A percentile compares a stretch with the other conserved stretches of the same genome.
phyloP scores from a whole-genome alignment of 2,797 vertebrate species.

The Pterois miles region DNA sequence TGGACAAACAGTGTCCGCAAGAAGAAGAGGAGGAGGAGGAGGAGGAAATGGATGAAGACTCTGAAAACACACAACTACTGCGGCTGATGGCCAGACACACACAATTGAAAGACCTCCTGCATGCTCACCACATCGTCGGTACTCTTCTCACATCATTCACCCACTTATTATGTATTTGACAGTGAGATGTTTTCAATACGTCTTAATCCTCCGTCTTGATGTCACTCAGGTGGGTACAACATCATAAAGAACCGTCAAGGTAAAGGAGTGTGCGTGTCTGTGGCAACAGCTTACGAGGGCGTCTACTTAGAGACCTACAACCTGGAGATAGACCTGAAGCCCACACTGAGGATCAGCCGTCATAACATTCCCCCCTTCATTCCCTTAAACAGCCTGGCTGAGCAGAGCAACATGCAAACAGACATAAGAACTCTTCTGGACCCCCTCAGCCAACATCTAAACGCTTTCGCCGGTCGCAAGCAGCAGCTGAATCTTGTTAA shows the following conservation, averaged over 20 bases:
- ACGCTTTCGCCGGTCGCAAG: slow-evolving; percentile 86
- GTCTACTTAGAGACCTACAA: slow-evolving; percentile 87
- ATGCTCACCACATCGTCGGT: slow-evolving; percentile 88
- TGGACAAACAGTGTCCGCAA: slow-evolving; percentile 40
- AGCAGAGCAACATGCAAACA: slow-evolving; percentile 75
- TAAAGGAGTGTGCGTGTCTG: slow-evolving; percentile 81
- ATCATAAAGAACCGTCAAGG: slow-evolving; percentile 64
- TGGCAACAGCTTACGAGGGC: slow-evolving; percentile 86
- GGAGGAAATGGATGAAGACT: slow-evolving; percentile 48
- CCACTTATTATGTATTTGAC: not conserved
- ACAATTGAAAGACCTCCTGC: slow-evolving; percentile 78
- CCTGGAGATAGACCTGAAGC: slow-evolving; percentile 83
- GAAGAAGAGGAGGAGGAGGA: slow-evolving; percentile 46
- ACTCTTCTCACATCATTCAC: slow-evolving; percentile 13
- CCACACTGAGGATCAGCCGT: slow-evolving; percentile 76
- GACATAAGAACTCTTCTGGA: slow-evolving; percentile 84
- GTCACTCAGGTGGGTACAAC: slow-evolving; percentile 78
- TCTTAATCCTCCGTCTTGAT: not conserved
- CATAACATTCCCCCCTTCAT: slow-evolving; percentile 90
- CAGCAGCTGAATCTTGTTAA: slow-evolving; percentile 88
- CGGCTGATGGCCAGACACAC: slow-evolving; percentile 76
- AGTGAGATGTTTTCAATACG: not conserved
- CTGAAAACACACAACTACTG: slow-evolving; percentile 46
- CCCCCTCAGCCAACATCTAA: slow-evolving; percentile 83
- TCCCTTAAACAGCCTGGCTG: slow-evolving; percentile 82